Base-by-base conservation (phyloP, 2,113 vertebrate species). In the Clarias macrocephalus region DNA sequence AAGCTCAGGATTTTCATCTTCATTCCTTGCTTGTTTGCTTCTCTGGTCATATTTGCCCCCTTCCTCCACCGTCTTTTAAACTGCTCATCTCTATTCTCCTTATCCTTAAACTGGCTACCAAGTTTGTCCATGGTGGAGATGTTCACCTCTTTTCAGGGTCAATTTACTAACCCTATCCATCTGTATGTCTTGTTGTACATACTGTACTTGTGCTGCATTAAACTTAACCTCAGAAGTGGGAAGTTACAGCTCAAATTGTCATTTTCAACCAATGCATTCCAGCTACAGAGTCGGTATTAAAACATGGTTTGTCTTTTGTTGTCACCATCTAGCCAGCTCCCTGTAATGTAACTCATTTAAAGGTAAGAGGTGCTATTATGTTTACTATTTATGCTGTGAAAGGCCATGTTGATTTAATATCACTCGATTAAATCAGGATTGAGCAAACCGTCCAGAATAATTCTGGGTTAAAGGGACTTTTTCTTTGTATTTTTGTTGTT, bases 41-140 rank as follows among this genome's bases (percentile, higher is more conserved):
- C 79, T 72, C 21, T 33, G 23, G 5, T 59, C 25, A 80, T 56
- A 21, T 66, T 54, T 56, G 13, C 60, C 21, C 37, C 6, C 7
- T 66, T 65, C 76, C 21, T 86, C 63, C 48, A 2, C 28, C 19
- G 11, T 85, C 28, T 90, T 80, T 28, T 88, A 82, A 84, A 63
- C 81, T 72, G 79, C 37, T 52, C 56, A 37, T 73, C n/a, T 81
- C 37, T 48, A 42, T n/a, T 72, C 73, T 75, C 5, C 30, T 91
- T 89, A 52, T 79, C 16, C 25, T 48, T 48, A n/a, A 1, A 11
- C 16, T 59, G 8, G n/a, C 54, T 30, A 59, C 25, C 13, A 56
- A 28, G 52, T 76, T 76, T 79, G 72, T 30, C 16, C 15, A 57
- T 80, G 16, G 52, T 30, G 30, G n/a, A 80, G n/a, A 80, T 11